These are phyloP conservation scores for Diplolepis rosae DNA, from an alignment of 2,888 invertebrate genomes.

Conservation along the genomic window DNA sequence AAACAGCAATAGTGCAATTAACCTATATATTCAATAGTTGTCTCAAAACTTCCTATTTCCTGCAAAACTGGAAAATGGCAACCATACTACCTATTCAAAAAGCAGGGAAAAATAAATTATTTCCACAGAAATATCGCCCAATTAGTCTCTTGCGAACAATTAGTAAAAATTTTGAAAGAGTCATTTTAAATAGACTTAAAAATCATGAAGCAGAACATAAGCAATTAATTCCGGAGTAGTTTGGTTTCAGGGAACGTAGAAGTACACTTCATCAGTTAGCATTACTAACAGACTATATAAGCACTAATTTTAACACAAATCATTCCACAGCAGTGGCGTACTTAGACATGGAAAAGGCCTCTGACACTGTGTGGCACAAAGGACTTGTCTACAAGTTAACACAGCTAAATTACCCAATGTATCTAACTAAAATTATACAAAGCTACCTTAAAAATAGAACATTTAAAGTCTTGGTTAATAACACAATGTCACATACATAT, in stretches of 20 bases:
- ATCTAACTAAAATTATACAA: too few species aligned
- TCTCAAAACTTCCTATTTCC: too few species aligned
- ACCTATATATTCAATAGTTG: too few species aligned
- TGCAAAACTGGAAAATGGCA: slow-evolving; percentile 35
- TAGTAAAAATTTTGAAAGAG: slow-evolving; percentile 39
- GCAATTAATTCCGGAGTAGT: too few species aligned
- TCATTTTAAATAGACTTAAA: slow-evolving; percentile 40
- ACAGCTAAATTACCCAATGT: too few species aligned
- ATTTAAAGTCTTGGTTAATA: not conserved
- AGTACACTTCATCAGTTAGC: slow-evolving; percentile 14
- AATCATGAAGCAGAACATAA: slow-evolving; percentile 37
- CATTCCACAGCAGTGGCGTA: too few species aligned
- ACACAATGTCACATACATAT: not conserved
- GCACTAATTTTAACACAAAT: too few species aligned
- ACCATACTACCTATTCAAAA: slow-evolving; percentile 35
- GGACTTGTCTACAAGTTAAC: too few species aligned
- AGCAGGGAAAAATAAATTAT: slow-evolving; percentile 33
- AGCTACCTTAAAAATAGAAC: not conserved
- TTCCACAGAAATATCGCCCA: slow-evolving; percentile 38
- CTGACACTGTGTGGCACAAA: too few species aligned
- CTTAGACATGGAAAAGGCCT: too few species aligned
- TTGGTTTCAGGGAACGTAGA: not conserved
- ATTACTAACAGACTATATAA: too few species aligned
- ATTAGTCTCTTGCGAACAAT: slow-evolving; percentile 42
- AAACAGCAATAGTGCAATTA: too few species aligned